Conservation (phyloP, 2,888 invertebrate genomes). For the Protophormia terraenovae region DNA sequence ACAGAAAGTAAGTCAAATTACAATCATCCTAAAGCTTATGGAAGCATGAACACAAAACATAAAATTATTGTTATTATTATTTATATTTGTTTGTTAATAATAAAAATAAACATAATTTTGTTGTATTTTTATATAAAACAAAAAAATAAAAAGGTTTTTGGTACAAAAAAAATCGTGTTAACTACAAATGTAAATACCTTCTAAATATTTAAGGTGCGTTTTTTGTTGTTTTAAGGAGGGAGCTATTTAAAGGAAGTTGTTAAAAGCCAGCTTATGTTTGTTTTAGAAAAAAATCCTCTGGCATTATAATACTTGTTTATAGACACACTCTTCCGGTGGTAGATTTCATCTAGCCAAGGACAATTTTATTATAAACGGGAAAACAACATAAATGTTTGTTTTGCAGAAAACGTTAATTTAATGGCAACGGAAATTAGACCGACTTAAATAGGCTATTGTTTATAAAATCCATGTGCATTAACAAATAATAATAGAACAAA, state of each 20-base stretch:
- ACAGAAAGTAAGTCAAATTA: conserved; percentile 33
- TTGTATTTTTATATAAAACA: neutral
- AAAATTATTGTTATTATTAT: conserved; percentile 7
- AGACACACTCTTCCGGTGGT: too few species aligned
- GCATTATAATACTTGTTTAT: too few species aligned
- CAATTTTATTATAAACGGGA: too few species aligned
- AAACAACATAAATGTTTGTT: too few species aligned
- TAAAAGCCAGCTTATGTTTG: too few species aligned
- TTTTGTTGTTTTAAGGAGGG: neutral
- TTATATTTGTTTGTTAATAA: neutral
- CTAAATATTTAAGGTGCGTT: neutral
- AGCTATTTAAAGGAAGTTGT: neutral
- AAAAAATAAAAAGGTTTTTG: neutral
- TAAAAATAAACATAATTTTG: neutral
- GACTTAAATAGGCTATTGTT: too few species aligned
- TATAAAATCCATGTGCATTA: too few species aligned
- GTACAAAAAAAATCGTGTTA: neutral
- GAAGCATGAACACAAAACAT: neutral
- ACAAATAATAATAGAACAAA: too few species aligned
- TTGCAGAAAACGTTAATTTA: too few species aligned
- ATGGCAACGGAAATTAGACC: too few species aligned
- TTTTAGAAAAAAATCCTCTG: too few species aligned
- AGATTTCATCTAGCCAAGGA: too few species aligned
- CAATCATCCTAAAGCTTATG: conserved; percentile 24
- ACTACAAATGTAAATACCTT: neutral